Base-by-base conservation (phyloP, 2,888 invertebrate genomes). In the Hecatera dysodea region DNA sequence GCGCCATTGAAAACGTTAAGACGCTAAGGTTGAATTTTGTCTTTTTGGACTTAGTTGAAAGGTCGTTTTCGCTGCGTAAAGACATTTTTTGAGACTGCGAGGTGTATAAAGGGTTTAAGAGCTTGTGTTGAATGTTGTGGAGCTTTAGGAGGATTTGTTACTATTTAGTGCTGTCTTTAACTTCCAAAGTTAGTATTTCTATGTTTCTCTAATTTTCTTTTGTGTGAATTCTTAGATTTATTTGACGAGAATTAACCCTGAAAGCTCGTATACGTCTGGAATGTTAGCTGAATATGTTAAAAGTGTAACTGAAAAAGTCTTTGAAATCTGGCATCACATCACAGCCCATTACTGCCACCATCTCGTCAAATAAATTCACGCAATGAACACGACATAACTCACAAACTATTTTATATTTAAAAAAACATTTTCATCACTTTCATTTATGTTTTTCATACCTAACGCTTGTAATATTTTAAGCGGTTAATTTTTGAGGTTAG, bases 171-270 rank as follows among this genome's bases (percentile, higher is more conserved):
- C 55, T 80, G 72, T 77, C 46, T 59, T 69, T 59, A 56, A 80
- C 80, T 82, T 82, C 80, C 83, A 83, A 84, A 83, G 78, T 82
- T 78, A 75, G 52, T 72, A 67, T 61, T 76, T 66, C 42, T 75
- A 56, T 72, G 4, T 42, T 69, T 46, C 6, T 68, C 22, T 44
- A 19, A 19, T 19, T 53, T 63, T 48, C n/a, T 33, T 52, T 48
- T 46, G 50, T 73, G 39, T 65, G 24, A 46, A 55, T 67, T 24
- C 46, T 52, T 59, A 24, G 36, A 11, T 27, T 53, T 72, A 57
- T 72, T 67, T 52, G 6, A 7, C 36, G 33, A 59, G 39, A 19
- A 33, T 12, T 7, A 2, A 50, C 15, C 24, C 29, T 19, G 19
- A 19, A 29, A 11, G 19, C 29, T 48, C 48, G 22, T 48, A 48